Evolutionary conservation across 2,113 vertebrate genomes (phyloP).

Genomic region (Callionymus lyra): DNA sequence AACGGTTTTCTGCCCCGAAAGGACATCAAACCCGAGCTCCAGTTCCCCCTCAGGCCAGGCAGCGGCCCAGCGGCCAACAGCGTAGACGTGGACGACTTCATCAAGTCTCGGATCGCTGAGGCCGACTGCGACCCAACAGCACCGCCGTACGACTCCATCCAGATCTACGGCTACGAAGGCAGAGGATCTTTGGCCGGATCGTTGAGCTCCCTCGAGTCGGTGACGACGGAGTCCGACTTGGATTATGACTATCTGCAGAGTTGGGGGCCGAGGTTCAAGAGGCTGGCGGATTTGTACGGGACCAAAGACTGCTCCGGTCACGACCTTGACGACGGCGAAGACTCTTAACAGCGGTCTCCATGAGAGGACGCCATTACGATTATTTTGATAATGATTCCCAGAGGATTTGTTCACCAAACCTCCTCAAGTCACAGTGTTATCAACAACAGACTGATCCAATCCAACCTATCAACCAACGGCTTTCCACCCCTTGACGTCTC

Average conservation of each 20-base stretch:
- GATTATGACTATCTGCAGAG: slow-evolving; percentile 99
- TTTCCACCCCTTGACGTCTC: slow-evolving; percentile 20
- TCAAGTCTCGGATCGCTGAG: slow-evolving; percentile 88
- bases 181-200: slow-evolving; percentile 91
- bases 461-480: slow-evolving; percentile 23
- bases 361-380: slow-evolving; percentile 23
- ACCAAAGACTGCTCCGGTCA: slow-evolving; percentile 85
- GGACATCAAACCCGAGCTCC: slow-evolving; percentile 95
- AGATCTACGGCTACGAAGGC: slow-evolving; percentile 97
- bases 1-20: slow-evolving; percentile 94
- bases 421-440: slow-evolving; percentile 20
- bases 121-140: slow-evolving; percentile 90
- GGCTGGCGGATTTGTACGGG: slow-evolving; percentile 97
- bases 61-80: slow-evolving; percentile 79
- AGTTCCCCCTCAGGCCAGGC: slow-evolving; percentile 79
- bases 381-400: slow-evolving; percentile 29
- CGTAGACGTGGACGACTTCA: slow-evolving; percentile 95
- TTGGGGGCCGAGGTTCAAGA: slow-evolving; percentile 98
- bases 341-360: slow-evolving; percentile 78
- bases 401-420: slow-evolving; percentile 31
- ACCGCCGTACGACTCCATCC: slow-evolving; percentile 96
- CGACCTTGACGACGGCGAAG: slow-evolving; percentile 43
- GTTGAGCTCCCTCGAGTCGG: slow-evolving; percentile 92
- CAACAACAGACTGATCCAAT: slow-evolving; percentile 31
- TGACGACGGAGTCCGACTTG: slow-evolving; percentile 95